A percentile compares a stretch with the other conserved stretches of the same genome.
Conservation (phyloP, 2,888 invertebrate genomes). For the Odontomyia ornata region DNA sequence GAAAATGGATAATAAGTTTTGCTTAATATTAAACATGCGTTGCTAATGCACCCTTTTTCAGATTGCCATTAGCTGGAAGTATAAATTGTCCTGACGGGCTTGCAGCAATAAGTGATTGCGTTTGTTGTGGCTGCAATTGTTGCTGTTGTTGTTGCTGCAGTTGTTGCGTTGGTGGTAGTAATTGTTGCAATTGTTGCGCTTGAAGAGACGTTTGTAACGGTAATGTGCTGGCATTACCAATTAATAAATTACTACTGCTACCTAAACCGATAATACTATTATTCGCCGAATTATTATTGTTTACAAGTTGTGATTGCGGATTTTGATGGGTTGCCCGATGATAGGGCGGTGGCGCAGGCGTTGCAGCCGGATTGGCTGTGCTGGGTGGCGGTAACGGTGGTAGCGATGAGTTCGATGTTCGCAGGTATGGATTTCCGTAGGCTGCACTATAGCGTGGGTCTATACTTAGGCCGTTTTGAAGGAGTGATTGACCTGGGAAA, state of each 20-base stretch:
- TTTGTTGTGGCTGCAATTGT: conserved; percentile 68
- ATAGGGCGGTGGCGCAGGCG: conserved; percentile 83
- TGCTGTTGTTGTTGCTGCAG: conserved; percentile 68
- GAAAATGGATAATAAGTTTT: conserved; percentile 15
- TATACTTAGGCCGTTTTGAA: conserved; percentile 65
- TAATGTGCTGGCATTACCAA: conserved; percentile 41
- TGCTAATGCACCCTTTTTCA: conserved; percentile 67
- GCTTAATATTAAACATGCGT: conserved; percentile 69
- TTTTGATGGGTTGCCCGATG: conserved; percentile 59
- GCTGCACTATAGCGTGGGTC: conserved; percentile 88
- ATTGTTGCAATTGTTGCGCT: conserved; percentile 71
- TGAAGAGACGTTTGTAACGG: conserved; percentile 68
- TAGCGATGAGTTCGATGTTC: conserved; percentile 70
- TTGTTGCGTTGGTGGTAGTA: conserved; percentile 64
- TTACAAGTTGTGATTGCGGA: conserved; percentile 54
- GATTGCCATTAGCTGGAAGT: conserved; percentile 63
- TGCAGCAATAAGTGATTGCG: conserved; percentile 66
- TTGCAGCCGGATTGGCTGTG: conserved; percentile 80
- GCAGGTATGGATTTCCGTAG: conserved; percentile 88
- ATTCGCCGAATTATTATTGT: conserved; percentile 54
- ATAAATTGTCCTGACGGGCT: conserved; percentile 65
- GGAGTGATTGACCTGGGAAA: conserved; percentile 60
- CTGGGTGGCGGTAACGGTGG: conserved; percentile 69
- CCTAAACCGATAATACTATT: conserved; percentile 41
- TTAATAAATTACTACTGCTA: conserved; percentile 46